Evolutionary conservation across 2,797 vertebrate species (phyloP), one percentile per base, ranked within the genome.

Genomic region (Neostethus bicornis): DNA sequence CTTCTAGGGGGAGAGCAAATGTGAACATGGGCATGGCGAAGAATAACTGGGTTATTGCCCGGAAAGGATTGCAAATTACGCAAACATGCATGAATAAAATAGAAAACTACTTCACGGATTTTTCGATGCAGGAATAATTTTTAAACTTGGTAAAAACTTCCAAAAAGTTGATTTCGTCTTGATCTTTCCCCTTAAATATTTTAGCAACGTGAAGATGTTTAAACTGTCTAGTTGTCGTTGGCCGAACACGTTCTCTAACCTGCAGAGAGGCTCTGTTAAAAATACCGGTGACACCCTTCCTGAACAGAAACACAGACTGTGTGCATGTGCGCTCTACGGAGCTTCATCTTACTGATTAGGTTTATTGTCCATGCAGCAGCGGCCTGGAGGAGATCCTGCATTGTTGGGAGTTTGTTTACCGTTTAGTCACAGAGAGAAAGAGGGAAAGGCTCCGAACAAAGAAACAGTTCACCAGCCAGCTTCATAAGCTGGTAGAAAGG

Each of bases 331-430:
- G 24, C 48, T 56, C 17, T 3, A 7, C 35, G 61, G 51, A 67
- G 65, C 65, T 70, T 72, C 28, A 45, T 67, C 52, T 72, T 58
- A 70, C 64, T 71, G 73, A 81, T 85, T 76, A 76, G 77, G 73
- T 77, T 75, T 73, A 76, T 81, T 85, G 84, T 79, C 57, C 75
- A 62, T 7, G 55, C 32, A 47, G 63, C 39, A 66, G 66, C 68
- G 81, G 76, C 69, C 65, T n/a, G 47, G 66, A 19, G 65, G 70
- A 84, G 81, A 85, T 74, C 64, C 73, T 29, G 43, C 65, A 75
- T 84, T 86, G 82, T 84, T 31, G 48, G n/a, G 56, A 75, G 73
- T 69, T 83, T 83, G 84, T 88, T 86, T 86, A 84, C 70, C 60
- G 65, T 83, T 70, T 73, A 66, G 73, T 28, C 32, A 25, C 67